These are phyloP conservation scores for Montipora sp. DNA, from an alignment of 64 coral and sea anemone genomes.

Conservation along the genomic window DNA sequence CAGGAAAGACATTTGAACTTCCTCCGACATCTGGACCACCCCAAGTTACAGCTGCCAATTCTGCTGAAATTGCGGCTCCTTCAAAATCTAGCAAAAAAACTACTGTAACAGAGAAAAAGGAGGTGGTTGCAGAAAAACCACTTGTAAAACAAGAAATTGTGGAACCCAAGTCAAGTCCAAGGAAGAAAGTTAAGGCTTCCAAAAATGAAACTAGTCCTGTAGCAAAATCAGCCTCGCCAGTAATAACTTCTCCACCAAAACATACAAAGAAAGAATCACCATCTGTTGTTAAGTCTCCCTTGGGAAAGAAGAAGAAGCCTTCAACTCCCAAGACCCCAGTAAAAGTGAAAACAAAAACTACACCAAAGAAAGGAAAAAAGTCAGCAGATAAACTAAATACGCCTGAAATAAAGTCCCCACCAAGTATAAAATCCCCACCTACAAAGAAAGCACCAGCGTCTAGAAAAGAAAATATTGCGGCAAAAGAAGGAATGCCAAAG, in stretches of 20 bases:
- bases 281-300: conserved; percentile 18
- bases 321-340: conserved; percentile 1
- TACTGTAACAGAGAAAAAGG: conserved; percentile 8
- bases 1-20: conserved; percentile 52
- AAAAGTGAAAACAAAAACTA: conserved; percentile 53
- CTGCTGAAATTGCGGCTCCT: background rate
- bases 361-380: conserved; percentile 60
- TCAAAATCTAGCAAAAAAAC: conserved; percentile 11
- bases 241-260: background rate
- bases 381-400: background rate
- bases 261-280: conserved; percentile 41
- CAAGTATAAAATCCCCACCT: conserved; percentile 54
- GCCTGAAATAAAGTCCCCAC: conserved; percentile 53
- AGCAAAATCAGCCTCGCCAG: background rate
- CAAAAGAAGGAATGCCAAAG: conserved; percentile 75
- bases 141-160: background rate
- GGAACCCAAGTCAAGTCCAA: conserved; percentile 24
- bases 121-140: background rate
- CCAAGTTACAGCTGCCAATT: background rate
- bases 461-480: conserved; percentile 9
- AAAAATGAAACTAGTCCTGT: conserved; percentile 36
- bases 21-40: conserved; percentile 7
- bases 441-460: conserved; percentile 1
- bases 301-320: conserved; percentile 15
- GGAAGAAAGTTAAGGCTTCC: conserved; percentile 36